Conservation (phyloP, 1,140 invertebrate species). For the Drosophila serrata region DNA sequence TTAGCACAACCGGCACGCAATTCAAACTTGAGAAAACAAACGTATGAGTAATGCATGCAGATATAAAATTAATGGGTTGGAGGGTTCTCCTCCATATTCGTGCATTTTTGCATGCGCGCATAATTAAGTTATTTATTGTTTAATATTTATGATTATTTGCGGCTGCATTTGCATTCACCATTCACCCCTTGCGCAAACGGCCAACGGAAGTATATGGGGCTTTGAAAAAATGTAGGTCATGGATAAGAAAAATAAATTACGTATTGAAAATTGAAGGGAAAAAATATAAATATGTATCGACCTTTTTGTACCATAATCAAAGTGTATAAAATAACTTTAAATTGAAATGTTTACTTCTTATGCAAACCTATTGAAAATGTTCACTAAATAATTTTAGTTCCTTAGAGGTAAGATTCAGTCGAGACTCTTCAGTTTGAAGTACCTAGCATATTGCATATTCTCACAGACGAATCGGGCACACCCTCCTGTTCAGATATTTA, state of each 20-base stretch:
- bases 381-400: too few species aligned
- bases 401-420: slow-evolving; percentile 5
- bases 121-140: slow-evolving; percentile 63
- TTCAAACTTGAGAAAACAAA: slow-evolving; percentile 13
- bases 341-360: too few species aligned
- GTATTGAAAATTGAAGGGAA: neutral
- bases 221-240: slow-evolving; percentile 10
- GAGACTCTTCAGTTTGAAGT: slow-evolving; percentile 7
- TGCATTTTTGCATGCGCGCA: slow-evolving; percentile 72
- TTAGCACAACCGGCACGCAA: slow-evolving; percentile 58
- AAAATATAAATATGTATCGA: neutral
- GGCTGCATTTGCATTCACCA: neutral
- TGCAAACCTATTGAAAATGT: too few species aligned
- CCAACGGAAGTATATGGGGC: neutral
- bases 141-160: slow-evolving; percentile 43
- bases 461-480: slow-evolving; percentile 45
- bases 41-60: slow-evolving; percentile 66
- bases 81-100: slow-evolving; percentile 6
- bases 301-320: neutral
- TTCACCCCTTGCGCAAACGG: neutral
- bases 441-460: slow-evolving; percentile 43
- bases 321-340: neutral
- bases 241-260: neutral
- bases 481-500: slow-evolving; percentile 30
- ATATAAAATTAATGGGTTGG: slow-evolving; percentile 15